A percentile compares a stretch with the other conserved stretches of the same genome.
These are phyloP conservation scores for Nyctalus aviator DNA, from an alignment of 2,797 vertebrate species.

Conservation along the genomic window DNA sequence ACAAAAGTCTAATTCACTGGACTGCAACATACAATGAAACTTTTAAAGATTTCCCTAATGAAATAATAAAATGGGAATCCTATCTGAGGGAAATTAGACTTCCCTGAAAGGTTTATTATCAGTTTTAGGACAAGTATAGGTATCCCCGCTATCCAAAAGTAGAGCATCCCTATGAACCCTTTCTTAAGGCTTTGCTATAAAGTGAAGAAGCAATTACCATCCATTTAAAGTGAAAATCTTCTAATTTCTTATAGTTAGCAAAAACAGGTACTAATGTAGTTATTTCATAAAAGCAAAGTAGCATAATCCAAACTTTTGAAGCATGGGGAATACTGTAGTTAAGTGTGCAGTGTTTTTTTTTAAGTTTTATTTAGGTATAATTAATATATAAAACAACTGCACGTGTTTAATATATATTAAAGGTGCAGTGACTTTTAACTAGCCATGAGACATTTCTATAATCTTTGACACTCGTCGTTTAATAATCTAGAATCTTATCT, in stretches of 20 bases:
- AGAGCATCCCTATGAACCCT: neutral
- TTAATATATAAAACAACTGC: neutral
- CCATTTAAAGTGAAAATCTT: neutral
- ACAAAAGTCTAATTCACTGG: neutral
- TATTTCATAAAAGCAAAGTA: neutral
- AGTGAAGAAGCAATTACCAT: neutral
- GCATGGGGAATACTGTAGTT: neutral
- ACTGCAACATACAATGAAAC: neutral
- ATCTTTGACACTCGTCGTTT: neutral
- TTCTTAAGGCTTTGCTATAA: neutral
- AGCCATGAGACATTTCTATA: neutral
- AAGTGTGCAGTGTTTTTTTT: neutral
- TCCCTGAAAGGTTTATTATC: neutral
- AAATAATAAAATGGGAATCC: neutral
- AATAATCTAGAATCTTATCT: neutral
- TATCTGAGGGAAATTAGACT: neutral
- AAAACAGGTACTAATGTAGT: neutral
- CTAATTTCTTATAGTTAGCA: neutral
- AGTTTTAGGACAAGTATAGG: neutral
- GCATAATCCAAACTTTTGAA: neutral
- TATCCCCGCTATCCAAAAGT: neutral
- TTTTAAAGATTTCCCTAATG: slow-evolving; percentile 9
- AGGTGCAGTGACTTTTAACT: neutral
- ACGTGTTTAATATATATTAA: neutral
- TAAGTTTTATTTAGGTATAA: neutral